Evolutionary conservation across 2,888 invertebrate genomes (phyloP).

Genomic region (Leucophenga maculata): DNA sequence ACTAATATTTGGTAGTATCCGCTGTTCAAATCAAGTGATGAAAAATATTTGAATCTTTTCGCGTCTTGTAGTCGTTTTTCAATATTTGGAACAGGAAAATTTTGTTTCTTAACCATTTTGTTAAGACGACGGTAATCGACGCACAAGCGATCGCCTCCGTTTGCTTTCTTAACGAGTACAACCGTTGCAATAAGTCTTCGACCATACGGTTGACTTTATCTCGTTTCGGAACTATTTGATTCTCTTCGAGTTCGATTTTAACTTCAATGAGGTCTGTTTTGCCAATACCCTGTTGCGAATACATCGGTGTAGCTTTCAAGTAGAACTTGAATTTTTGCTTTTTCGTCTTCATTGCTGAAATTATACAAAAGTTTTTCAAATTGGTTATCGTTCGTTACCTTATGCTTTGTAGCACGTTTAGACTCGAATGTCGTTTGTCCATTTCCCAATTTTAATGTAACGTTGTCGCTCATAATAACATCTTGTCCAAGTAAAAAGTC

Average conservation of each 20-base stretch:
- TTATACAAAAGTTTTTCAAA: neutral
- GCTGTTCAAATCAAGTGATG: slow-evolving; percentile 34
- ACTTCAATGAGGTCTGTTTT: slow-evolving; percentile 1
- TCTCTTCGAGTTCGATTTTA: too few relatives aligned
- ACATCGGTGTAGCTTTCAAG: slow-evolving; percentile 3
- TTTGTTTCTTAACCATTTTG: slow-evolving; percentile 27
- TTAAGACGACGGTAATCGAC: slow-evolving; percentile 8
- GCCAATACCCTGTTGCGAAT: slow-evolving; percentile 16
- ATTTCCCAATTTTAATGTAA: too few relatives aligned
- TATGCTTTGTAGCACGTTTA: too few relatives aligned
- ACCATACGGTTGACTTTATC: slow-evolving; percentile 5
- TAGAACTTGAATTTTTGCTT: neutral
- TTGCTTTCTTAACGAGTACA: neutral
- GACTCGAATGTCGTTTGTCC: too few relatives aligned
- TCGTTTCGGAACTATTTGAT: slow-evolving; percentile 9
- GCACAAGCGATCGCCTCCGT: too few relatives aligned
- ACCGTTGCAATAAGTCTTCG: neutral
- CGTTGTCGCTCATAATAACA: slow-evolving; percentile 1
- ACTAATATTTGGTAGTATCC: slow-evolving; percentile 38
- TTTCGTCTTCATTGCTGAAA: neutral
- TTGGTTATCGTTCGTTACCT: neutral
- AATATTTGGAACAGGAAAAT: slow-evolving; percentile 39
- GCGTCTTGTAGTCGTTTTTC: slow-evolving; percentile 34
- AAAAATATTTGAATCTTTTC: slow-evolving; percentile 28
- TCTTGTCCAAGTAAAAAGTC: slow-evolving; percentile 27